Evolutionary conservation across 2,888 invertebrate species (phyloP), one percentile per base, ranked within the genome.

Genomic region (Cryptocephalus moraei): DNA sequence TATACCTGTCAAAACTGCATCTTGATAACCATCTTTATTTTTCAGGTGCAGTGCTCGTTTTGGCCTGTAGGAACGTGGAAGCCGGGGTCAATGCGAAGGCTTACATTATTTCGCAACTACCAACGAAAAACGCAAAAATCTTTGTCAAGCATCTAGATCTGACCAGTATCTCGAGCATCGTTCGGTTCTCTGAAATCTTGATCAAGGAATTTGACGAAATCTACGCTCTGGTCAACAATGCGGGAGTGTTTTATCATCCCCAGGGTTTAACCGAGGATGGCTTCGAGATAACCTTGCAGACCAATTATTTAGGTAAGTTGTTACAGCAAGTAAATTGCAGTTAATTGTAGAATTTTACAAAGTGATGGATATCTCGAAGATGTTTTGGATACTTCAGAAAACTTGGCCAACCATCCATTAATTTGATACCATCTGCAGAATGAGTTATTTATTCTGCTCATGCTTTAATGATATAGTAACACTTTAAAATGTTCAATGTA

Each of bases 201-300:
- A 62, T 62, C 41, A 49, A 51, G 0, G 65, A 71, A 55, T 70
- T 68, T 61, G 53, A 55, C 32, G 66, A 65, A 53, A 62, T 69
- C 48, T 70, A 70, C 57, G 70, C 69, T 2, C 56, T 77, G 40
- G 70, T 78, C 40, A 77, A 77, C 60, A 77, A 77, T 60, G 77
- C 77, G 14, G 77, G 73, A 12, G 66, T 77, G 10, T 76, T 77
- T 66, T 73, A 73, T 60, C 67, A 72, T 55, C 72, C 72, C n/a
- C 71, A 70, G 50, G 56, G 64, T 49, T 51, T 71, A 47, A 77
- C 77, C 2, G 66, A 65, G 45, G 75, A 78, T 62, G 69, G 71
- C 13, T 74, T 73, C 60, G 77, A 78, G 59, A 61, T 71, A 40
- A 76, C 75, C 9, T 73, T 75, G 58, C 77, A 77, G 62, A 74